phyloP scores from a whole-genome alignment of 2,888 invertebrate genomes.

The Tetramorium bicarinatum region DNA sequence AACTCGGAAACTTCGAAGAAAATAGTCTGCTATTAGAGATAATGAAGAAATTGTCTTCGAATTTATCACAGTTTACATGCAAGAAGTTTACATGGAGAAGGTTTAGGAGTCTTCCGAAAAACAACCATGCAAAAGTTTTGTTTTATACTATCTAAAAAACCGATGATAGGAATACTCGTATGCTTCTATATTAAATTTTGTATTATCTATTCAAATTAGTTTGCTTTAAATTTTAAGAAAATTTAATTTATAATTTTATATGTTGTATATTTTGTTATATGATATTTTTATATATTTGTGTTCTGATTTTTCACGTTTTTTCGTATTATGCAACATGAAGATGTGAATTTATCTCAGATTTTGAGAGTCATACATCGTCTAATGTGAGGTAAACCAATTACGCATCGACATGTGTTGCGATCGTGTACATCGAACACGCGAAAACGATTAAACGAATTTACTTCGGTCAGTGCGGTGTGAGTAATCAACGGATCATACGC shows the following conservation, averaged over 20 bases:
- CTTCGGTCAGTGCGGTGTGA: constrained; percentile 37
- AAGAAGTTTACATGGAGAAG: neutral
- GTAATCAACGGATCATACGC: constrained; percentile 50
- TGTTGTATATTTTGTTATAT: neutral
- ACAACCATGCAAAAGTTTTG: neutral
- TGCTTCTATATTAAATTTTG: neutral
- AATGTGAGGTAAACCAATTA: constrained; percentile 21
- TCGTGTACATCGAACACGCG: constrained; percentile 6
- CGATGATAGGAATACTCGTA: neutral
- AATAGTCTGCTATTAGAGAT: neutral
- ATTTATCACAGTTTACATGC: constrained; percentile 7
- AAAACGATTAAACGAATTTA: constrained; percentile 54
- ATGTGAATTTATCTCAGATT: neutral
- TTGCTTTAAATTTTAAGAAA: neutral
- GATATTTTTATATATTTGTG: neutral
- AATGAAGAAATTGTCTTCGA: neutral
- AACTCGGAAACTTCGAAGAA: neutral
- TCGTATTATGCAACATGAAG: neutral
- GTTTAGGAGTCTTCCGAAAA: neutral
- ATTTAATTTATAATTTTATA: neutral
- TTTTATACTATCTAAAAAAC: neutral
- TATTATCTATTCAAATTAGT: neutral
- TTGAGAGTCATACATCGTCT: neutral
- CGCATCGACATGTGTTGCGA: neutral
- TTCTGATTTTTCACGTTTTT: neutral